Base-by-base conservation (phyloP, 2,113 vertebrate genomes). In the Pelobates fuscus region DNA sequence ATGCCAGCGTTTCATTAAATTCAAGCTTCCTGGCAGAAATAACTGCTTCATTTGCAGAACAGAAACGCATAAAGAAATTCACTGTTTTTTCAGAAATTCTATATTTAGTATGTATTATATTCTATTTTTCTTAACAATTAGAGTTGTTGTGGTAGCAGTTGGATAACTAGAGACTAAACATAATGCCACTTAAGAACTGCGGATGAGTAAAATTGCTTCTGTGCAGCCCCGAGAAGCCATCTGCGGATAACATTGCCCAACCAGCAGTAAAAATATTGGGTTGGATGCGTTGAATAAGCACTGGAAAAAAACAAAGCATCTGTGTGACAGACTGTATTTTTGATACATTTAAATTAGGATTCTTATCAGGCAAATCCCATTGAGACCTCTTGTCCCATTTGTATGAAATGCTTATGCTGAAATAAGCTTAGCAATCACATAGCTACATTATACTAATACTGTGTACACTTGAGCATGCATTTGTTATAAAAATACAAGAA, bases 261-360 rank as follows among this genome's bases (percentile, higher is more conserved):
- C 72, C 72, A 75, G 72, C 72, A 67, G 72, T 75, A 37, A 75
- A 67, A 67, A 67, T 57, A 67, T 67, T 75, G 63, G 72, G 72
- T 54, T 60, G 63, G 44, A 75, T 59, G 72, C 54, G 55, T 29
- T 11, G 62, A 64, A 66, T 67, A 20, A 58, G 32, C 63, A 41
- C 32, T 75, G 62, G 62, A 66, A 59, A 37, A 26, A 21, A 59
- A 58, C 62, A 75, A 75, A 46, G 71, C 71, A 75, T 67, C 63
- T 75, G 72, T 46, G 54, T 57, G 25, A 59, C 72, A 75, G 63
- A 67, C 64, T 67, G 52, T 29, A 74, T 65, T 30, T 29, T 55
- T 59, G 5, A 23, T 30, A 67, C 25, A 21, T 27, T 67, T 59
- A 67, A 59, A 75, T 75, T 60, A 60, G 32, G 32, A 27, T 67